Conservation (phyloP, 2,113 vertebrate genomes). For the Pyxicephalus adspersus region DNA sequence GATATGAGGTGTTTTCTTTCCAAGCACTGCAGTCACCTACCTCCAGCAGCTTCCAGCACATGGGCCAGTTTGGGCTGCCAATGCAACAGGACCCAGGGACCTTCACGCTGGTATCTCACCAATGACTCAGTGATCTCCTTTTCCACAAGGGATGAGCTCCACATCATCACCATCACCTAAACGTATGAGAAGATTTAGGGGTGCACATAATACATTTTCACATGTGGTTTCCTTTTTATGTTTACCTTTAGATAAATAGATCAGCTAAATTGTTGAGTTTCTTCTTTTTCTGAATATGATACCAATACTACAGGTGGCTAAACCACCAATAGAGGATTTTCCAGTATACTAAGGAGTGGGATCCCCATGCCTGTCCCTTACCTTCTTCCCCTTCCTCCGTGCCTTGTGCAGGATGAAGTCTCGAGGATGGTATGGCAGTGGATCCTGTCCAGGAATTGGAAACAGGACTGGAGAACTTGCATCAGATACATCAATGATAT, state of each 20-base stretch:
- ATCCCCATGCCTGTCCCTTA: not conserved
- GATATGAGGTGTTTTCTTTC: not conserved
- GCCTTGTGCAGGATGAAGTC: constrained; percentile 71
- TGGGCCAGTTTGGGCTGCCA: constrained; percentile 65
- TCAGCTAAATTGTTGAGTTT: too few species aligned
- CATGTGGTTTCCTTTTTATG: too few species aligned
- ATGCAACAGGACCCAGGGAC: constrained; percentile 82
- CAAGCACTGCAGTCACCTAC: too few species aligned
- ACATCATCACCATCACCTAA: constrained; percentile 21
- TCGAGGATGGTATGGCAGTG: constrained; percentile 63
- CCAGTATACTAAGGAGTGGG: not conserved
- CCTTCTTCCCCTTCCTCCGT: constrained; percentile 45
- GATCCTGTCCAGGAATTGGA: constrained; percentile 61
- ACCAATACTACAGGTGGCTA: too few species aligned
- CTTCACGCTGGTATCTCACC: constrained; percentile 64
- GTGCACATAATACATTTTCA: too few species aligned
- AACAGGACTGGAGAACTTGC: constrained; percentile 71
- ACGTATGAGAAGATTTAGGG: not conserved
- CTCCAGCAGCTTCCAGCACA: not conserved
- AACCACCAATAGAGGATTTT: too few species aligned
- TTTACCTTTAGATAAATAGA: too few species aligned
- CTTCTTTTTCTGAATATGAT: too few species aligned
- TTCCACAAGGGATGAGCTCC: not conserved
- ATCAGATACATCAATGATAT: constrained; percentile 49
- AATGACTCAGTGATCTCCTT: constrained; percentile 56